A percentile compares a stretch with the other conserved stretches of the same genome.
Evolutionary conservation across 1,140 invertebrate genomes (phyloP).

Genomic region (Dendroctonus ponderosae): DNA sequence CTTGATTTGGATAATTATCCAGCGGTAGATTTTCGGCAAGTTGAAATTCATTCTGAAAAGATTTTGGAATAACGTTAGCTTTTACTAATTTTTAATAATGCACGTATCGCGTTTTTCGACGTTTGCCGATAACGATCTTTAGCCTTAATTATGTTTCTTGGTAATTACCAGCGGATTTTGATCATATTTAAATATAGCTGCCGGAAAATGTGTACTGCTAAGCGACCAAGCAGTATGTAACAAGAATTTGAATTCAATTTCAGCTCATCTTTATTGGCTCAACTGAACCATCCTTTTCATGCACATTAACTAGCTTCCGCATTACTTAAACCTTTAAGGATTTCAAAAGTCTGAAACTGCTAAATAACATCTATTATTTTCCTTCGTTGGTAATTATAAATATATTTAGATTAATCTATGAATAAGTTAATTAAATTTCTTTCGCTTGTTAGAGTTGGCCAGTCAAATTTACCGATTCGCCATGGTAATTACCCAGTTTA

Average conservation of each 20-base stretch:
- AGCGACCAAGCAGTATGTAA: not conserved
- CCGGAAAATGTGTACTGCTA: not conserved
- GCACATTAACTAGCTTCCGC: not conserved
- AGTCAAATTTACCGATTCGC: conserved; percentile 20
- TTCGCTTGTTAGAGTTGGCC: conserved; percentile 5
- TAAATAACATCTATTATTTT: not conserved
- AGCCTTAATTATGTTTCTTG: conserved; percentile 21
- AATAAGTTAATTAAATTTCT: conserved; percentile 17
- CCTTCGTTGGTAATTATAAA: not conserved
- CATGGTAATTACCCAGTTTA: conserved; percentile 23
- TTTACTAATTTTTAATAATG: conserved; percentile 29
- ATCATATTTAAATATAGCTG: conserved; percentile 1
- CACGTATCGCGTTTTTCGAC: conserved; percentile 28
- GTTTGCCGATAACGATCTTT: conserved; percentile 22
- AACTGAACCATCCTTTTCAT: no score
- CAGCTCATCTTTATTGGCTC: not conserved
- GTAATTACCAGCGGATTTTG: conserved; percentile 23
- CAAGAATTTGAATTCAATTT: not conserved
- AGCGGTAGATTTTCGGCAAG: conserved; percentile 9
- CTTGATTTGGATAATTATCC: conserved; percentile 24
- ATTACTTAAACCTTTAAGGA: no score
- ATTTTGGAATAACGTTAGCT: conserved; percentile 1
- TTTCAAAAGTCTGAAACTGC: not conserved
- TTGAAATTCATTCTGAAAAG: conserved; percentile 23
- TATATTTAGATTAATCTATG: conserved; percentile 13